Evolutionary conservation across 2,113 vertebrate genomes (phyloP).

Genomic region (Alexandromys fortis): DNA sequence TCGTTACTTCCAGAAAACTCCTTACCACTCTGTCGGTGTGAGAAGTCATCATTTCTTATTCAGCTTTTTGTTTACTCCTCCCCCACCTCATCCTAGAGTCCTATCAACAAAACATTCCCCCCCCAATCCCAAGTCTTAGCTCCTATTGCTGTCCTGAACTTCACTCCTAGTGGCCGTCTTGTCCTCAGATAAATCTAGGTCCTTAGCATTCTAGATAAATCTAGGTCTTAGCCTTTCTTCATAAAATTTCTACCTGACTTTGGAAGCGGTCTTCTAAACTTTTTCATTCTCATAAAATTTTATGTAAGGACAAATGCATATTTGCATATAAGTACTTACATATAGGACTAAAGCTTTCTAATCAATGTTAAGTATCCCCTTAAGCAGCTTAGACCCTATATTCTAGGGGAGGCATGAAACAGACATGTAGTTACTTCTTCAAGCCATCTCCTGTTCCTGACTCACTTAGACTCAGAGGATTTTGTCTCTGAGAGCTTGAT

Average conservation of each 20-base stretch:
- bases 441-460: slow-evolving; percentile 12
- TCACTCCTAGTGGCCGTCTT: background rate
- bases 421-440: background rate
- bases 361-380: background rate
- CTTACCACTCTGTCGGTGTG: background rate
- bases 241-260: background rate
- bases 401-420: slow-evolving; percentile 6
- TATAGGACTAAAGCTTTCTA: background rate
- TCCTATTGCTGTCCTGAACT: background rate
- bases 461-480: slow-evolving; percentile 70
- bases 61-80: background rate
- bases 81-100: background rate
- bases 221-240: background rate
- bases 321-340: background rate
- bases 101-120: background rate
- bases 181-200: background rate
- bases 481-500: slow-evolving; percentile 62
- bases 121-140: background rate
- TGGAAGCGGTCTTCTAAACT: background rate
- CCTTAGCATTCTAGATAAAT: background rate
- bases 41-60: background rate
- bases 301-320: background rate
- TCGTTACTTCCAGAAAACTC: background rate
- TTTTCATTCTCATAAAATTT: background rate
- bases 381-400: background rate